phyloP scores from a whole-genome alignment of 2,797 vertebrate species.

The Cossypha niveicapilla region DNA sequence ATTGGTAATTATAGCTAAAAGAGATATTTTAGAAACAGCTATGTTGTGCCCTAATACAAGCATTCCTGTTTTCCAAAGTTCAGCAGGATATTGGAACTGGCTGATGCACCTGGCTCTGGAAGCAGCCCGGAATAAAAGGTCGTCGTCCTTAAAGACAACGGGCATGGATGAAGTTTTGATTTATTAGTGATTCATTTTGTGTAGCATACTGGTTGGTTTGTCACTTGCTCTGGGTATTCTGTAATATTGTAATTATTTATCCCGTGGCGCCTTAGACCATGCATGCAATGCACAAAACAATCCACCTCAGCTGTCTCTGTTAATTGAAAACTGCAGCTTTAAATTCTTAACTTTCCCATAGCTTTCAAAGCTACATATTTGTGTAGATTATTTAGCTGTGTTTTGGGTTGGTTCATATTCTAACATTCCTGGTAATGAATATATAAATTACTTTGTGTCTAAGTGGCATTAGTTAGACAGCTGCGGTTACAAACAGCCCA shows the following conservation, averaged over 20 bases:
- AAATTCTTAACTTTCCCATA: not conserved
- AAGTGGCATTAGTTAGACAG: slow-evolving; percentile 11
- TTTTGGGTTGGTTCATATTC: slow-evolving; percentile 9
- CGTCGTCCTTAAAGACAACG: not conserved
- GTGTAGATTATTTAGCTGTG: not conserved
- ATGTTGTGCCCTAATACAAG: not conserved
- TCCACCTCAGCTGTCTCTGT: not conserved
- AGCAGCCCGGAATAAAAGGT: not conserved
- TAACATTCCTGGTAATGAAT: not conserved
- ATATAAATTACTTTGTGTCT: not conserved
- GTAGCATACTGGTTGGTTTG: not conserved
- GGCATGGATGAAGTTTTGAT: not conserved
- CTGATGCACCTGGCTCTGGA: not conserved
- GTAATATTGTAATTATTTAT: not conserved
- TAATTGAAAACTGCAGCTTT: not conserved
- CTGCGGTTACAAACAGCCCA: slow-evolving; percentile 27
- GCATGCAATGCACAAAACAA: not conserved
- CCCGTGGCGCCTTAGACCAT: not conserved
- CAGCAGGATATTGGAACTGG: not conserved
- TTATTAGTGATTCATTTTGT: not conserved
- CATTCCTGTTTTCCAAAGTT: not conserved
- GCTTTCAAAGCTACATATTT: not conserved
- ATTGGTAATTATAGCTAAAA: rapidly evolving
- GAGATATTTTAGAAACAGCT: not conserved
- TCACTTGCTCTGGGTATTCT: not conserved